phyloP scores from a whole-genome alignment of 2,797 vertebrate genomes.

The Halcyon leucocephala region DNA sequence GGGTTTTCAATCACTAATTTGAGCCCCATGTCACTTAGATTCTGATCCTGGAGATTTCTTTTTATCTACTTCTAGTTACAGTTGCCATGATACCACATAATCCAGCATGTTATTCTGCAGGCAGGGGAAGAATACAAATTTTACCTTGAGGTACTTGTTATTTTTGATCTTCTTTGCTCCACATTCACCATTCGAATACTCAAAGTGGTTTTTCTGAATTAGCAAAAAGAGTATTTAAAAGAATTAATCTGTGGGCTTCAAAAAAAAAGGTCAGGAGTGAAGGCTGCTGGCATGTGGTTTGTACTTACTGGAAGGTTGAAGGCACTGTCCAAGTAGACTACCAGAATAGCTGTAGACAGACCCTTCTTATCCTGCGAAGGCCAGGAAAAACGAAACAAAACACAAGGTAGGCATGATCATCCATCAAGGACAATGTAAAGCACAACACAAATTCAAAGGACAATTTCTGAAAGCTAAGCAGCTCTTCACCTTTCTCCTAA shows the following conservation, averaged over 20 bases:
- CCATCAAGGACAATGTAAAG: neutral
- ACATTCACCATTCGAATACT: conserved; percentile 84
- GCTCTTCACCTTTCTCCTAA: neutral
- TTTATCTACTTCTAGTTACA: neutral
- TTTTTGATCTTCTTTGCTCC: conserved; percentile 82
- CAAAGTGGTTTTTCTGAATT: conserved; percentile 88
- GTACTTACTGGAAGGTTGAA: conserved; percentile 91
- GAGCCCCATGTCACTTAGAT: neutral
- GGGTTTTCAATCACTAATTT: neutral
- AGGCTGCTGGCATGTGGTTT: neutral
- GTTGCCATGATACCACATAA: neutral
- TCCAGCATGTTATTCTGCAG: neutral
- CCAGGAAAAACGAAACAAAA: neutral
- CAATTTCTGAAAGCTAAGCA: neutral
- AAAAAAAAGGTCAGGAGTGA: neutral
- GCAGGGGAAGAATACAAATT: neutral
- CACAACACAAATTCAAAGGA: neutral
- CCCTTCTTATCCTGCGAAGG: conserved; percentile 79
- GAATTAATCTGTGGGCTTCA: neutral
- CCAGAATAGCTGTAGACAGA: conserved; percentile 89
- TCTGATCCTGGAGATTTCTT: neutral
- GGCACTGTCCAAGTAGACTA: conserved; percentile 91
- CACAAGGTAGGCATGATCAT: neutral
- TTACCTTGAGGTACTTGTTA: conserved; percentile 85
- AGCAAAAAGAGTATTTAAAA: neutral